Evolutionary conservation across 2,888 invertebrate species (phyloP), one percentile per base, ranked within the genome.

Genomic region (Pachydiplax longipennis): DNA sequence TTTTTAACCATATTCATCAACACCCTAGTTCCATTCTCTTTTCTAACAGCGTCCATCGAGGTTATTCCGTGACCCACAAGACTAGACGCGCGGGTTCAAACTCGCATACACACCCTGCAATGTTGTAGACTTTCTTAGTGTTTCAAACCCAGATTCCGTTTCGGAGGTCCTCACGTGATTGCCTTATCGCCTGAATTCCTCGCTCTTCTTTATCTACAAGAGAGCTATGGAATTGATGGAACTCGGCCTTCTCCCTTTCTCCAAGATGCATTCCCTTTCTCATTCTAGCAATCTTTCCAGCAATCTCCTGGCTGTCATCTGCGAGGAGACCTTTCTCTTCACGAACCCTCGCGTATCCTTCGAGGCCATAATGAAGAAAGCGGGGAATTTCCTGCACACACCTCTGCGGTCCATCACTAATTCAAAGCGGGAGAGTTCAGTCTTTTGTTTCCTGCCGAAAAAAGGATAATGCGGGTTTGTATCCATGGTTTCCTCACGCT

Each of bases 221-320:
- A 83, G 83, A 83, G 83, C 83, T 35, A 31, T 53, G 48, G 25
- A 53, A 83, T 83, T 53, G 83, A 83, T 83, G 53, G 83, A 83
- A 83, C 48, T 53, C 61, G 15, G 22, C 48, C 15, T 58, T 35
- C 48, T 18, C 22, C 31, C 83, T 35, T 83, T 58, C 58, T 35
- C 35, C 58, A 10, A 31, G 31, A 58, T 15, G 58, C n/a, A 35
- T 15, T 58, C 18, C 83, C 35, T 12, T 12, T 15, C 83, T 35
- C 53, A 12, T 31, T 58, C 58, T 58, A 25, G 18, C 35, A 80
- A 80, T 31, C 37, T 37, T 31, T 80, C 35, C 80, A 80, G 80
- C 31, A 37, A 80, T 80, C 80, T 37, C 37, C 80, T 31, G 37
- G 80, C 80, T 31, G 31, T 80, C 37, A 80, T 80, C 37, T 31